phyloP scores from a whole-genome alignment of 2,113 vertebrate genomes.

The Strigops habroptila region DNA sequence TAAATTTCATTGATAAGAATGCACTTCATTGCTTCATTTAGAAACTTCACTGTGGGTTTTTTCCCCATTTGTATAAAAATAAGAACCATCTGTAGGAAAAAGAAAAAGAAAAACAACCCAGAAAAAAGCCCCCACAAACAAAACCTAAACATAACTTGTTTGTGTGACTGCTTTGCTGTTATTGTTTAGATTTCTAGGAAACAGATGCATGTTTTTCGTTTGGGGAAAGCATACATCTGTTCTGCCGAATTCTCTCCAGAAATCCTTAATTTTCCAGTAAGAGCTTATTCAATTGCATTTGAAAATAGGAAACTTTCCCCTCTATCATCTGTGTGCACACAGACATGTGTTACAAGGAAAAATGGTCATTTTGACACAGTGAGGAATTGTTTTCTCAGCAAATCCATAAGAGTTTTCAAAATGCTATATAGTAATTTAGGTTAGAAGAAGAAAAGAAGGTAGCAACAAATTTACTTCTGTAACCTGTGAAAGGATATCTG shows the following conservation, averaged over 20 bases:
- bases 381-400: conserved; percentile 50
- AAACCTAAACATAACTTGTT: not conserved
- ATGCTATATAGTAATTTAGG: conserved; percentile 43
- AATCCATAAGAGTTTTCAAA: conserved; percentile 31
- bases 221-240: conserved; percentile 69
- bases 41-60: conserved; percentile 4
- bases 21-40: conserved; percentile 24
- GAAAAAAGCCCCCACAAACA: not conserved
- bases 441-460: conserved; percentile 18
- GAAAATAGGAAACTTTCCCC: conserved; percentile 38
- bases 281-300: conserved; percentile 34
- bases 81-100: conserved; percentile 49
- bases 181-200: conserved; percentile 75
- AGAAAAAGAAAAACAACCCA: not conserved
- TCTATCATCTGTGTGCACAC: not conserved
- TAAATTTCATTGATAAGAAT: conserved; percentile 43
- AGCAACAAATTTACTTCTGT: conserved; percentile 1
- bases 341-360: not conserved
- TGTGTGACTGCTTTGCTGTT: conserved; percentile 52
- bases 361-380: not conserved
- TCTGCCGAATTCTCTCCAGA: conserved; percentile 64
- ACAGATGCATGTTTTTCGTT: conserved; percentile 69
- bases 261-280: conserved; percentile 60
- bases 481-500: conserved; percentile 5
- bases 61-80: conserved; percentile 45